Conservation (phyloP, 1,140 invertebrate genomes). For the Papilio polyxenes region DNA sequence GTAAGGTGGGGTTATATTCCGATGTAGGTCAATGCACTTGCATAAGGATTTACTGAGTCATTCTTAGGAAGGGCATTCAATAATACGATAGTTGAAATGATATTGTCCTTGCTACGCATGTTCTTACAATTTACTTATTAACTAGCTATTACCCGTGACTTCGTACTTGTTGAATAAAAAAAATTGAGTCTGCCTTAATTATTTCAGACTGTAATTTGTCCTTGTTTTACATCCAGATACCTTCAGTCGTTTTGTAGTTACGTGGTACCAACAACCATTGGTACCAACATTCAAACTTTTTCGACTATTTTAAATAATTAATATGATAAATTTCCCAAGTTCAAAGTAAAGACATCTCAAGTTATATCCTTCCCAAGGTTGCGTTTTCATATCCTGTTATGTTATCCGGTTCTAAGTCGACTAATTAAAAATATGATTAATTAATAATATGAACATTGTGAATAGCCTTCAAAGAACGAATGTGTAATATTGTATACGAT, state of each 20-base stretch:
- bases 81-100: conserved; percentile 13
- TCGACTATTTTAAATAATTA: no score
- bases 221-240: no score
- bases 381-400: not conserved
- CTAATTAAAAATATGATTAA: conserved; percentile 21
- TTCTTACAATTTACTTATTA: not conserved
- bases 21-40: conserved; percentile 9
- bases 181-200: no score
- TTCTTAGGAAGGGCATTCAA: not conserved
- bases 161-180: no score
- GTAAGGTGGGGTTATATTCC: not conserved
- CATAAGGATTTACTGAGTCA: conserved; percentile 1
- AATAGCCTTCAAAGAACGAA: not conserved
- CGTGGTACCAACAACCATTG: no score
- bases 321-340: not conserved
- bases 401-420: not conserved
- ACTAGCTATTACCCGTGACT: not conserved
- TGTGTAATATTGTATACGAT: not conserved
- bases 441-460: not conserved
- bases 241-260: no score
- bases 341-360: not conserved
- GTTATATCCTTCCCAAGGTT: not conserved
- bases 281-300: no score
- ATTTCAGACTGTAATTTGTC: no score
- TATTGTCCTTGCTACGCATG: not conserved